Evolutionary conservation across 2,888 invertebrate genomes (phyloP), one percentile per base, ranked within the genome.

Genomic region (Meloe dianella): DNA sequence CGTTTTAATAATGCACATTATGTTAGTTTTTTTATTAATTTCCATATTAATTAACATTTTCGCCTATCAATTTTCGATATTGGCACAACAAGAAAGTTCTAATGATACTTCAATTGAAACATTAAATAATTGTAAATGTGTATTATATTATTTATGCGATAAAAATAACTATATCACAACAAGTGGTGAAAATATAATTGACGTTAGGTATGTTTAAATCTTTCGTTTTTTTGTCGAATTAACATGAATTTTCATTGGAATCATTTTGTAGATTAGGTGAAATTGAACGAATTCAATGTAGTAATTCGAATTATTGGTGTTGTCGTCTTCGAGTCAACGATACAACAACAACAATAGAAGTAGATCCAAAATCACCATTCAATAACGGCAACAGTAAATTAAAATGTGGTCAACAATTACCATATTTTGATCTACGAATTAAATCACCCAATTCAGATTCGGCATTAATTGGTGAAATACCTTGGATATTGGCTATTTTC

Each of bases 401-500:
- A 17, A 20, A 20, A 41, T 75, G 76, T 60, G 76, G 76, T 6
- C 38, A 27, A 9, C 73, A 70, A 62, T 60, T 66, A 57, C 67
- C 71, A 3, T 63, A 62, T 27, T 72, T 74, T 29, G 69, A 74
- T 41, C 66, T 71, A 1, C 71, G 76, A 57, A 63, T 75, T 59
- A 67, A 73, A 12, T 47, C 63, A 14, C 20, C 56, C 0, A 54
- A 63, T 7, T 38, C 41, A n/a, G 57, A 54, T 17, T 29, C 57
- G 1, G 30, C 58, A 9, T 12, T 63, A 14, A 38, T 60, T 5
- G 77, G 77, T 14, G 78, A 78, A 63, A 72, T 76, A 62, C 77
- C 78, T 0, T 78, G 78, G 78, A 67, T 76, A 9, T 70, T 73
- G 10, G 72, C 73, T 10, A 74, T 78, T 47, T 77, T 65, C 22